These are phyloP conservation scores for Osmerus eperlanus DNA, from an alignment of 2,113 vertebrate genomes.

Conservation along the genomic window DNA sequence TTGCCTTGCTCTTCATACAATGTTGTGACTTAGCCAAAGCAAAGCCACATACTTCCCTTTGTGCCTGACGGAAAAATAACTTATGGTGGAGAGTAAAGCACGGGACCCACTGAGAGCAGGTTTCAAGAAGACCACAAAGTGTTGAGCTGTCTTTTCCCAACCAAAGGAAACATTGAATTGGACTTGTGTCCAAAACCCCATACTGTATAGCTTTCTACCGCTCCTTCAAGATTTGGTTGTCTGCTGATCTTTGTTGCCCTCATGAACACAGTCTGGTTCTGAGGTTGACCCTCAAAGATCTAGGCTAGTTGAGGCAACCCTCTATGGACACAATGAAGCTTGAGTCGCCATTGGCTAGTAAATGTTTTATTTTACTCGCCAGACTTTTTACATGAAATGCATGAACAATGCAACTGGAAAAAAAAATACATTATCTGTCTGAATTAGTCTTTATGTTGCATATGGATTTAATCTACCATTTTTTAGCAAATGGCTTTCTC, in stretches of 20 bases:
- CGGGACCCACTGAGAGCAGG: conserved; percentile 27
- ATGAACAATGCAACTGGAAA: too few species aligned
- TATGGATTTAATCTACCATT: too few species aligned
- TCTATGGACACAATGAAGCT: too few species aligned
- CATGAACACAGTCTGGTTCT: neutral
- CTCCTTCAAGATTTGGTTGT: neutral
- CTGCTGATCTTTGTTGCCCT: neutral
- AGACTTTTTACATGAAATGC: too few species aligned
- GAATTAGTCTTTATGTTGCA: too few species aligned
- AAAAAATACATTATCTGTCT: too few species aligned
- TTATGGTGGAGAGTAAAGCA: conserved; percentile 31
- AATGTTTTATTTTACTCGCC: too few species aligned
- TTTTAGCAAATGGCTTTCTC: too few species aligned
- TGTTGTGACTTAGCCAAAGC: conserved; percentile 55
- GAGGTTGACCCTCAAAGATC: neutral
- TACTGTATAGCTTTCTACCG: neutral
- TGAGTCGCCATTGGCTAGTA: too few species aligned
- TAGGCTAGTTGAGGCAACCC: too few species aligned
- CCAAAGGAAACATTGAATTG: conserved; percentile 14
- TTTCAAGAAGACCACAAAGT: conserved; percentile 34
- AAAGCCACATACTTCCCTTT: conserved; percentile 62
- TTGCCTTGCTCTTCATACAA: conserved; percentile 60
- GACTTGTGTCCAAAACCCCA: neutral
- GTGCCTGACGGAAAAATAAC: conserved; percentile 33
- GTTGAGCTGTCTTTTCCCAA: neutral